Percentiles rank a stretch among this genome's conserved stretches.
phyloP scores from a whole-genome alignment of 2,888 invertebrate species.

The Mesorhabditis belari region DNA sequence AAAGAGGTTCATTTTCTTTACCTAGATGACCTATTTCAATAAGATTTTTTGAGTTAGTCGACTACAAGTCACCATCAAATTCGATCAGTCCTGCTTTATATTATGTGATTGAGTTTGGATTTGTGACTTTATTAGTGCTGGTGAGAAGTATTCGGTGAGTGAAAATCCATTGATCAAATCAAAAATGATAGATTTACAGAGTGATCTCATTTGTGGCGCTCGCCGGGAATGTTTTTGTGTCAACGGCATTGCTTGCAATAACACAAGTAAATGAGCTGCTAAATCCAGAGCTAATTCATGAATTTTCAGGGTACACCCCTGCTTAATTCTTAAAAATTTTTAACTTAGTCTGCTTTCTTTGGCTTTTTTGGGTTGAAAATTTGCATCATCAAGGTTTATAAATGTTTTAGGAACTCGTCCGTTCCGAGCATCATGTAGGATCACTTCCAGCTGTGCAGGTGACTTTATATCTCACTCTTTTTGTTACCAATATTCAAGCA shows the following conservation, averaged over 20 bases:
- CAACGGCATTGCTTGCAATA: slow-evolving; percentile 38
- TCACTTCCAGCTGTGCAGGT: slow-evolving; percentile 32
- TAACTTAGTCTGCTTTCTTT: too few relatives aligned
- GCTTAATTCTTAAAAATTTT: too few relatives aligned
- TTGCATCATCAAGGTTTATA: not conserved
- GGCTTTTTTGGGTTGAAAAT: too few relatives aligned
- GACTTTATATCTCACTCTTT: too few relatives aligned
- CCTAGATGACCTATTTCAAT: too few relatives aligned
- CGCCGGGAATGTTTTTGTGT: slow-evolving; percentile 44
- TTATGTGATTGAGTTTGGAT: slow-evolving; percentile 28
- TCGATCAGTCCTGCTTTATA: slow-evolving; percentile 1
- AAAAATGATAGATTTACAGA: slow-evolving; percentile 15
- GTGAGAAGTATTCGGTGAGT: slow-evolving; percentile 11
- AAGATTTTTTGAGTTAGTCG: slow-evolving; percentile 18
- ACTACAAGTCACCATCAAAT: slow-evolving; percentile 10
- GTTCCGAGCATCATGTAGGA: not conserved
- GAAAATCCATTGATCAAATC: slow-evolving; percentile 14
- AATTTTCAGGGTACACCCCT: too few relatives aligned
- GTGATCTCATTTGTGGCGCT: slow-evolving; percentile 38
- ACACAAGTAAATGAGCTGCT: slow-evolving; percentile 31
- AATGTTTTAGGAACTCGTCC: not conserved
- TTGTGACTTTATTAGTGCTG: slow-evolving; percentile 17
- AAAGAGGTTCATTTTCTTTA: slow-evolving; percentile 28
- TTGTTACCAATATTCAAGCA: too few relatives aligned
- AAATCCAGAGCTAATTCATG: too few relatives aligned